These are phyloP conservation scores for Magallana gigas DNA, from an alignment of 1,140 invertebrate species.

Conservation along the genomic window DNA sequence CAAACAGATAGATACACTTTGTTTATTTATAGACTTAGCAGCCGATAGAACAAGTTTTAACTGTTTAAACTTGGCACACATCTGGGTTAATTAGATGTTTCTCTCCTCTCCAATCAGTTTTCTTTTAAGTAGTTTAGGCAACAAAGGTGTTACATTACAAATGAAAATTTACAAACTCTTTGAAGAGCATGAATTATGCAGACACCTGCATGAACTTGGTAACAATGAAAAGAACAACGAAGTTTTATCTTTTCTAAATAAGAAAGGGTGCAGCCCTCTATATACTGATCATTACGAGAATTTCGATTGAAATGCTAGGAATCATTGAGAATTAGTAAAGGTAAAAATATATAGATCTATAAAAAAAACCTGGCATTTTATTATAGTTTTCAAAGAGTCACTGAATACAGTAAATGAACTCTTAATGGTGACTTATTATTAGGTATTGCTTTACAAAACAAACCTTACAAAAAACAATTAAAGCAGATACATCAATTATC, in stretches of 20 bases:
- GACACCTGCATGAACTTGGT: not conserved
- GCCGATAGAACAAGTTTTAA: slow-evolving; percentile 4
- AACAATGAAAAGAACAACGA: not conserved
- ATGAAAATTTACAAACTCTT: slow-evolving; percentile 12
- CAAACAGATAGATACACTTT: slow-evolving; percentile 36
- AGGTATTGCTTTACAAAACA: too few relatives aligned
- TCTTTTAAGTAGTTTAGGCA: not conserved
- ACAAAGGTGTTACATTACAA: slow-evolving; percentile 28
- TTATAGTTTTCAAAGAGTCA: too few relatives aligned
- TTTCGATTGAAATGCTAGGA: too few relatives aligned
- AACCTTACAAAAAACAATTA: too few relatives aligned
- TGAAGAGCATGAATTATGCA: slow-evolving; percentile 28
- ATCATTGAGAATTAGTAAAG: too few relatives aligned
- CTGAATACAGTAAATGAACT: too few relatives aligned
- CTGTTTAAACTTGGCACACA: not conserved
- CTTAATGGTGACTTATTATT: too few relatives aligned
- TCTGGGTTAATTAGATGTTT: slow-evolving; percentile 31
- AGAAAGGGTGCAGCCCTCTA: too few relatives aligned
- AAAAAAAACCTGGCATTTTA: too few relatives aligned
- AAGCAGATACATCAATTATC: too few relatives aligned
- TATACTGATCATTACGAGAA: too few relatives aligned
- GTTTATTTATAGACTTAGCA: slow-evolving; percentile 11
- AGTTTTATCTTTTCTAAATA: not conserved
- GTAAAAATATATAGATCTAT: too few relatives aligned
- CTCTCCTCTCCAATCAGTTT: slow-evolving; percentile 5